phyloP scores from a whole-genome alignment of 2,797 vertebrate species.

The Parauchenoglanis punctatus region DNA sequence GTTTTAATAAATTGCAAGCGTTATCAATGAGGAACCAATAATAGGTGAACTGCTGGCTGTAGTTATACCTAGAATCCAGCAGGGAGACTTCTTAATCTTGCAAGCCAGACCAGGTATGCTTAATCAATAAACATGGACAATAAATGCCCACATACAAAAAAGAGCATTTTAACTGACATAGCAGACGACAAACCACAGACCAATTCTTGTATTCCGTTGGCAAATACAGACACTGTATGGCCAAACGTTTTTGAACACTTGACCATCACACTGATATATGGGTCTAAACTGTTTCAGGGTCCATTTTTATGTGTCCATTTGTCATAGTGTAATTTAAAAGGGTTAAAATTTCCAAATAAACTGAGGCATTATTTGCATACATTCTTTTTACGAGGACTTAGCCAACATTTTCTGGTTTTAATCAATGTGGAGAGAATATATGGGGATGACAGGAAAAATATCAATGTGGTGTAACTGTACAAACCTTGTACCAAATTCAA shows the following conservation, averaged over 20 bases:
- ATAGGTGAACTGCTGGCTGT: neutral
- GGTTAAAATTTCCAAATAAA: too few relatives aligned
- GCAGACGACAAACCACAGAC: neutral
- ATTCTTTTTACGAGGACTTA: too few relatives aligned
- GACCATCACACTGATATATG: neutral
- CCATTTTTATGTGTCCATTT: too few relatives aligned
- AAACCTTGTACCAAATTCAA: too few relatives aligned
- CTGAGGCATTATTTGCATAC: too few relatives aligned
- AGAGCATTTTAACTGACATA: neutral
- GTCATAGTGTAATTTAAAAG: too few relatives aligned
- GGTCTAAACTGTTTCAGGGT: neutral
- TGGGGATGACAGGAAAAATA: too few relatives aligned
- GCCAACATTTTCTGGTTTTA: too few relatives aligned
- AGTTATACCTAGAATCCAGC: neutral
- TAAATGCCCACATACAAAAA: neutral
- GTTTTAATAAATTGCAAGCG: neutral
- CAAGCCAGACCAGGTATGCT: neutral
- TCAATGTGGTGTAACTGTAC: too few relatives aligned
- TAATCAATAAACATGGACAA: neutral
- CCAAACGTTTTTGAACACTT: neutral
- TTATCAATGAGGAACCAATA: neutral
- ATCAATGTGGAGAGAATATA: too few relatives aligned
- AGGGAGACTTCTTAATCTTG: neutral
- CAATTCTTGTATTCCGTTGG: neutral
- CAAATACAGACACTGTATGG: neutral